A percentile compares a stretch with the other conserved stretches of the same genome.
Evolutionary conservation across 2,888 invertebrate species (phyloP).

Genomic region (Herminia tarsipennalis): DNA sequence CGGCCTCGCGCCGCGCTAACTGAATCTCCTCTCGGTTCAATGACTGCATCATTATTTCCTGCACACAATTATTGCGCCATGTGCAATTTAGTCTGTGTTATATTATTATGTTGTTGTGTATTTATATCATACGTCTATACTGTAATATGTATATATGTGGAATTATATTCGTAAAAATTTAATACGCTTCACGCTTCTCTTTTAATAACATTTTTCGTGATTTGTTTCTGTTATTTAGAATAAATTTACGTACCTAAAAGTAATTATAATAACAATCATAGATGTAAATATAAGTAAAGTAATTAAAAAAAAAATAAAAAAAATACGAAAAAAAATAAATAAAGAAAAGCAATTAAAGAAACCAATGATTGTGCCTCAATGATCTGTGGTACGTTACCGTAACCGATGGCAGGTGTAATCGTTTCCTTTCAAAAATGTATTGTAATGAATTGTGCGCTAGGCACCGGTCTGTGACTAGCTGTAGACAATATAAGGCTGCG

Average conservation of each 20-base stretch:
- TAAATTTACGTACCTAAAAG: constrained; percentile 86
- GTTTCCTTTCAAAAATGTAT: constrained; percentile 73
- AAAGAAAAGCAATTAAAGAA: constrained; percentile 81
- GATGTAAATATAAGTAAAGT: constrained; percentile 67
- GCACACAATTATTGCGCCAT: constrained; percentile 80
- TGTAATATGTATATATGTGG: constrained; percentile 85
- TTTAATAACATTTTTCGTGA: constrained; percentile 81
- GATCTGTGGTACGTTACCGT: constrained; percentile 86
- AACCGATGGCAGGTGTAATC: constrained; percentile 81
- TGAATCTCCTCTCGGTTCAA: constrained; percentile 84
- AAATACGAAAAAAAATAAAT: constrained; percentile 59
- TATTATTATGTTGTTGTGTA: constrained; percentile 85
- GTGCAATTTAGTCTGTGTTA: constrained; percentile 86
- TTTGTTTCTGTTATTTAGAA: constrained; percentile 85
- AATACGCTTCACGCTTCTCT: constrained; percentile 85
- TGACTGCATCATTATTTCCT: constrained; percentile 81
- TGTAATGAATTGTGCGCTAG: constrained; percentile 74
- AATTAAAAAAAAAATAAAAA: constrained; percentile 59
- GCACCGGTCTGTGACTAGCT: constrained; percentile 59
- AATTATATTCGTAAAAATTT: constrained; percentile 82
- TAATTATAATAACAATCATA: constrained; percentile 84
- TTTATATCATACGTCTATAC: constrained; percentile 81
- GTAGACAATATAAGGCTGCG: constrained; percentile 75
- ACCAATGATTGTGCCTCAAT: constrained; percentile 86
- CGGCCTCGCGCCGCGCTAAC: constrained; percentile 59